Evolutionary conservation across 1,140 invertebrate species (phyloP).

Genomic region (Bombus sylvicola): DNA sequence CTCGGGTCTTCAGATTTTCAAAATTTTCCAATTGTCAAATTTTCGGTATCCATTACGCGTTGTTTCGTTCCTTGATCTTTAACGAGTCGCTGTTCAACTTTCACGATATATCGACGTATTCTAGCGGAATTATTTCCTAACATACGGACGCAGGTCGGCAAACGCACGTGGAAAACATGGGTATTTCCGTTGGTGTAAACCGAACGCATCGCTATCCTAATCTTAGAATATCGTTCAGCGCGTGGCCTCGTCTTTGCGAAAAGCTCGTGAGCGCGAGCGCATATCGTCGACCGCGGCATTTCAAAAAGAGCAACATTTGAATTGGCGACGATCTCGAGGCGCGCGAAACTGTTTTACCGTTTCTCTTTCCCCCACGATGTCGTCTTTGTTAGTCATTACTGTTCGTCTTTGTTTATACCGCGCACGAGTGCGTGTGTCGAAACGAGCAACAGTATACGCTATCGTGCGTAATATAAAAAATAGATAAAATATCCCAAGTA

Average conservation of each 20-base stretch:
- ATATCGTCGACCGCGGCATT: constrained; percentile 11
- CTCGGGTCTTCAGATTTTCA: no score
- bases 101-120: neutral
- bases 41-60: no score
- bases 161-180: neutral
- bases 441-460: no score
- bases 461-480: no score
- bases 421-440: no score
- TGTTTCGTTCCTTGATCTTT: no score
- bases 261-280: no score
- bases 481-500: no score
- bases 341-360: constrained; percentile 10
- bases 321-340: neutral
- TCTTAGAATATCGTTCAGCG: constrained; percentile 33
- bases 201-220: constrained; percentile 7
- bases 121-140: neutral
- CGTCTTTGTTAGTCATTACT: neutral
- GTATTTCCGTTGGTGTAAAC: constrained; percentile 18
- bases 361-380: no score
- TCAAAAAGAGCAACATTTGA: constrained; percentile 47
- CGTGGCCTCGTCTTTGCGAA: constrained; percentile 7
- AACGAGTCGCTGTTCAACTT: neutral
- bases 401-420: neutral
- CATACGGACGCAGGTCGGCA: neutral
- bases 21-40: no score